A percentile compares a stretch with the other conserved stretches of the same genome.
Evolutionary conservation across 2,888 invertebrate species (phyloP).

Genomic region (Ormyrus labotus): DNA sequence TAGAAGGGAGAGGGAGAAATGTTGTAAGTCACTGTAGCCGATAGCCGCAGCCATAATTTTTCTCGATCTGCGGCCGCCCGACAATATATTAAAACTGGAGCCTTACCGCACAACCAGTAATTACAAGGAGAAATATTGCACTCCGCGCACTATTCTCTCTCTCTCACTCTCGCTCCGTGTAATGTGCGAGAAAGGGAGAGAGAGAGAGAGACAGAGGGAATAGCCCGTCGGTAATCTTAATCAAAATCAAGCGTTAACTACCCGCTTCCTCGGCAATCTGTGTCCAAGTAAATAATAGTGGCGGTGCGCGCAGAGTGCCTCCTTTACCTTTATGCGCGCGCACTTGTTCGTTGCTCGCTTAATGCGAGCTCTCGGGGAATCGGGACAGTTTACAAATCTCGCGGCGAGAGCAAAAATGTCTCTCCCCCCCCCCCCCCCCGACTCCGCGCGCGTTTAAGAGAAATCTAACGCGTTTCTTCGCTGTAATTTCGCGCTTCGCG

Average conservation of each 20-base stretch:
- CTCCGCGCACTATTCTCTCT: background rate
- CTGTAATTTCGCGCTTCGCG: too few relatives aligned
- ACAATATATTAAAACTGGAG: conserved; percentile 47
- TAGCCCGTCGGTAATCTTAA: conserved; percentile 50
- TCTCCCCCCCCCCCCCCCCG: too few relatives aligned
- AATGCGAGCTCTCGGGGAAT: too few relatives aligned
- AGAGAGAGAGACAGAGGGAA: background rate
- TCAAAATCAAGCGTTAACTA: conserved; percentile 56
- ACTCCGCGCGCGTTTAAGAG: too few relatives aligned
- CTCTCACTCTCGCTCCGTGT: background rate
- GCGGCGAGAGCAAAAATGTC: too few relatives aligned
- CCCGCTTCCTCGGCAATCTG: conserved; percentile 52
- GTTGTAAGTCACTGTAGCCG: conserved; percentile 25
- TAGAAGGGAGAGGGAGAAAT: background rate
- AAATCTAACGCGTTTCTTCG: too few relatives aligned
- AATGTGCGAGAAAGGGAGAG: conserved; percentile 5
- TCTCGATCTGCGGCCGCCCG: conserved; percentile 16
- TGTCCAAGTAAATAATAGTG: conserved; percentile 52
- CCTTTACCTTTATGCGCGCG: conserved; percentile 18
- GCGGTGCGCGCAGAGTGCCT: conserved; percentile 5
- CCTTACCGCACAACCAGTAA: conserved; percentile 37
- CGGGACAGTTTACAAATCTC: too few relatives aligned
- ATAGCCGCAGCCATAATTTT: conserved; percentile 48
- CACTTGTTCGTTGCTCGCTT: too few relatives aligned
- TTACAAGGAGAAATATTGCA: conserved; percentile 48